These are phyloP conservation scores for Rhinichthys klamathensis DNA, from an alignment of 2,113 vertebrate genomes.

Conservation along the genomic window DNA sequence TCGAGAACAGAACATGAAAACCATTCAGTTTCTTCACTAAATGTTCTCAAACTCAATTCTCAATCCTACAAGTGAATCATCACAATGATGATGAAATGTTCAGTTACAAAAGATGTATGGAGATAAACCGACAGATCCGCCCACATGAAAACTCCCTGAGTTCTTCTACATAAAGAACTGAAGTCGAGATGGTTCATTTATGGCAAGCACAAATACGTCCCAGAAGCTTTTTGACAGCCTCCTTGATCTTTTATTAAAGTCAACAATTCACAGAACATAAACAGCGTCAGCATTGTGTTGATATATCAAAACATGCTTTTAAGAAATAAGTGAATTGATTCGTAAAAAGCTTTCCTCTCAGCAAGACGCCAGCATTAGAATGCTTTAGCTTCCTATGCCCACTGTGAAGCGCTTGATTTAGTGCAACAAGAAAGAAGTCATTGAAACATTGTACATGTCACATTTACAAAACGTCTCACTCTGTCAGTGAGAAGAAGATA, in stretches of 20 bases:
- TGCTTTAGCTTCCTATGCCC: background rate
- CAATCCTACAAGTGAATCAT: background rate
- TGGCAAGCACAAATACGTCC: background rate
- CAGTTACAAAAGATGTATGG: background rate
- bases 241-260: conserved; percentile 1
- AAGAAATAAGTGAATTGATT: background rate
- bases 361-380: background rate
- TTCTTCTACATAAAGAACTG: background rate
- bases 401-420: background rate
- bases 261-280: background rate
- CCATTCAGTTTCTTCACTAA: background rate
- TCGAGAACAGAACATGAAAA: background rate
- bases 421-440: background rate
- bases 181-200: background rate
- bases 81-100: background rate
- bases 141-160: background rate
- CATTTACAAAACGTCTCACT: background rate
- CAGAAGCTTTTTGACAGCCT: background rate
- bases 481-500: background rate
- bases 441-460: background rate
- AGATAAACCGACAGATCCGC: background rate
- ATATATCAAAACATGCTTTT: background rate
- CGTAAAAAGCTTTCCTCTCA: background rate
- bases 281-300: background rate
- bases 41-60: background rate